Percentiles rank a stretch among this genome's conserved stretches.
phyloP scores from a whole-genome alignment of 2,797 vertebrate species.

The Hypotaenidia philippensis region DNA sequence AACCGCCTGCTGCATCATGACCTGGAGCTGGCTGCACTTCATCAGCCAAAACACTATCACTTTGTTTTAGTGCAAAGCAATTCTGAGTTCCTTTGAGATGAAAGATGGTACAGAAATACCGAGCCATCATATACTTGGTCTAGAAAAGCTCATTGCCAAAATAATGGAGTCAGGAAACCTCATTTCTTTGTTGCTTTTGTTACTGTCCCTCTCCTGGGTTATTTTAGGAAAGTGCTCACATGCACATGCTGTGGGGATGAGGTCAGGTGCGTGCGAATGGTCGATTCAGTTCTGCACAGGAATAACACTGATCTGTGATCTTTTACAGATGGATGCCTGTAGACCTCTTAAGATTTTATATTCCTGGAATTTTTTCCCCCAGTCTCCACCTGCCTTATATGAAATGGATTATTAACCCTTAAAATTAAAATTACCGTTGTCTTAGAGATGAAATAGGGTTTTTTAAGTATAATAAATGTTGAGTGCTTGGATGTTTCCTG shows the following conservation, averaged over 20 bases:
- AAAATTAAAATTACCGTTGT: constrained; percentile 2
- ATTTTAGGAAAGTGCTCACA: constrained; percentile 29
- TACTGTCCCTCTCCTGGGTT: not conserved
- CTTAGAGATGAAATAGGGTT: constrained; percentile 1
- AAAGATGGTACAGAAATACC: constrained; percentile 36
- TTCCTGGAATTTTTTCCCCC: not conserved
- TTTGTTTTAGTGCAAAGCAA: not conserved
- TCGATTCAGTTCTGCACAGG: not conserved
- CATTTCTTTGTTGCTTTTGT: not conserved
- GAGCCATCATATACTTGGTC: not conserved
- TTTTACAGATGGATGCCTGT: not conserved
- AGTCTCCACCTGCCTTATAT: not conserved
- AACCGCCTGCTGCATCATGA: not conserved
- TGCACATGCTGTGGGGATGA: not conserved
- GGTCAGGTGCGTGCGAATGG: not conserved
- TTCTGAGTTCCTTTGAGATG: not conserved
- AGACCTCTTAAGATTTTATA: constrained; percentile 5
- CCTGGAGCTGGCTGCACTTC: not conserved
- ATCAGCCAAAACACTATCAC: not conserved
- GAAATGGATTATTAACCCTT: constrained; percentile 8
- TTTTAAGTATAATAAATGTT: not conserved
- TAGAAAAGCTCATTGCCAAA: no score
- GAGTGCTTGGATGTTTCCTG: not conserved
- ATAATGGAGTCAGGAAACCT: not conserved
- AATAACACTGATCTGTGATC: not conserved